Base-by-base conservation (phyloP, 2,888 invertebrate species). In the Melitaea athalia region DNA sequence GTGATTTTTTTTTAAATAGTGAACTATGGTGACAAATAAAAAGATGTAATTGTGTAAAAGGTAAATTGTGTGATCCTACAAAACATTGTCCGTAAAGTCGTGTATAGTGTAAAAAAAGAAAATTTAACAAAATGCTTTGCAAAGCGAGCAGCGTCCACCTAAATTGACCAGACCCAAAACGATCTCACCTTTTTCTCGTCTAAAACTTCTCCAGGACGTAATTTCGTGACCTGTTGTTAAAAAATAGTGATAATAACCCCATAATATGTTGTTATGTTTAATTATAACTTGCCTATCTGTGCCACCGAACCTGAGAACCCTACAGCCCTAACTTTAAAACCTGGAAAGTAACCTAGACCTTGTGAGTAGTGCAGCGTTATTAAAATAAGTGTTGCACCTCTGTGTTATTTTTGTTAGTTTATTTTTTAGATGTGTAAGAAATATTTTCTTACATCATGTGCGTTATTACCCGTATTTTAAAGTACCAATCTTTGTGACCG, bases 131-230 rank as follows among this genome's bases (percentile, higher is more conserved):
- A 90, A 91, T 89, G 91, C 89, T 91, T 90, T 88, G 91, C 91
- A 88, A 90, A 92, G 92, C 92, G 88, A 91, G 88, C 88, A 91
- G 89, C 87, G 87, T 88, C 91, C 90, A 88, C 89, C 91, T 91
- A 90, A 87, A 87, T 81, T 83, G 88, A 86, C 87, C 89, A 90
- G 91, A 89, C 85, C 89, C 90, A 89, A 85, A n/a, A 86, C 84
- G 85, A 87, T 91, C 92, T 97, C 96, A 98, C 98, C 98, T 97
- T 97, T 95, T 96, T 97, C 91, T 98, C 98, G 94, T 97, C 97
- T 94, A 97, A 92, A 91, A 98, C 96, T 95, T 98, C 98, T 91
- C 98, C 98, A 82, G 98, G 98, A 84, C 98, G 97, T 93, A 98
- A 96, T 95, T 97, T 97, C 93, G 95, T 96, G 94, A 96, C 96